Base-by-base conservation (phyloP, 2,888 invertebrate species). In the Drosophila longiperda region DNA sequence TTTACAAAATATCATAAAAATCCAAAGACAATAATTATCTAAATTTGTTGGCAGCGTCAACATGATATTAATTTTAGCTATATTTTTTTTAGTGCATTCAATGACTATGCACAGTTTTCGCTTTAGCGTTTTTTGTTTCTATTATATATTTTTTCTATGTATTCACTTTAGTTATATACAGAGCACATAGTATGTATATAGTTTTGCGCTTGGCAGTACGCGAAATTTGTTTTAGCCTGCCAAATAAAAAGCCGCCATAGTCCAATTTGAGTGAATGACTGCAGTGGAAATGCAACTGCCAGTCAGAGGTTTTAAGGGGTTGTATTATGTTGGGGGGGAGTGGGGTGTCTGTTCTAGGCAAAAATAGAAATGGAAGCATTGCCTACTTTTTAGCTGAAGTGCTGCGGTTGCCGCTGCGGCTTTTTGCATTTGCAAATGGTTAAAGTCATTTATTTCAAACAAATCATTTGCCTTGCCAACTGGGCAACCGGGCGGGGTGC, bases 401-500 rank as follows among this genome's bases (percentile, higher is more conserved):
- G 70, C 88, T 88, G 84, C 75, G 80, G 83, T 74, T 78, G 70
- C 66, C 76, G 48, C 58, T 78, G 78, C 74, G 78, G 84, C 78
- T 82, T 79, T 86, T 87, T 83, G 66, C 82, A 77, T 73, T 77
- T 57, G 75, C 81, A 83, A 84, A 88, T 88, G 86, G 81, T 83
- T 80, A 80, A 88, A 88, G 88, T 86, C 86, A 88, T 84, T 84
- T 84, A 88, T 84, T 83, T 83, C 75, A 73, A 88, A 88, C 83
- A 84, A 84, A 84, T 88, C 88, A 84, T 83, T 84, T 79, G 76
- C 80, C 85, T 75, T 82, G 72, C 73, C 68, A 69, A 60, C 67
- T 50, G 66, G 55, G 49, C 68, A 67, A 55, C 49, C 32, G 11
- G 11, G 32, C 40, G 29, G 58, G 33, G 40, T 48, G 48, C 62